Percentiles rank a stretch among this genome's conserved stretches.
These are phyloP conservation scores for Solenodon paradoxus DNA, from an alignment of 2,113 vertebrate genomes.

Conservation along the genomic window DNA sequence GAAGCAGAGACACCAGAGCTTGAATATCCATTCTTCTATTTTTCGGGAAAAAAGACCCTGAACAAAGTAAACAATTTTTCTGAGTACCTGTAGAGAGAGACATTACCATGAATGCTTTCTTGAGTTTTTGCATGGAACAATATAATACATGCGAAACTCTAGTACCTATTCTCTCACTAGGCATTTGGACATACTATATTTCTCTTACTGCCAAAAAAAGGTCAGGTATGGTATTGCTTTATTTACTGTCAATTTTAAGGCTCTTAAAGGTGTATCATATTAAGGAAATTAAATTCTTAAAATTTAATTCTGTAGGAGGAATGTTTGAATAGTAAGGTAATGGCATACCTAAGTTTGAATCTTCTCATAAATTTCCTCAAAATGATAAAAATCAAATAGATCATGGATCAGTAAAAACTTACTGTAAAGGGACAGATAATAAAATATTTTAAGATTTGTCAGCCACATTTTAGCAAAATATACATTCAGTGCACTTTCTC, in stretches of 20 bases:
- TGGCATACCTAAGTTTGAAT: neutral
- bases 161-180: neutral
- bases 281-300: neutral
- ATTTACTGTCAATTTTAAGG: neutral
- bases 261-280: neutral
- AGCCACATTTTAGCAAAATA: no score
- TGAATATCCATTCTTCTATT: neutral
- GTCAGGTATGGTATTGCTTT: neutral
- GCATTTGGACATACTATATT: neutral
- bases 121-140: neutral
- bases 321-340: conserved; percentile 2
- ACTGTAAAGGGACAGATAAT: neutral
- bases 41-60: neutral
- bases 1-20: neutral
- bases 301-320: neutral
- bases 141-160: neutral
- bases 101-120: neutral
- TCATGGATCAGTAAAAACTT: neutral
- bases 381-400: neutral
- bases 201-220: neutral
- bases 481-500: no score
- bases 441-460: neutral
- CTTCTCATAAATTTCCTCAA: neutral
- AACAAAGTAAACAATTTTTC: neutral
- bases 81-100: neutral